A percentile compares a stretch with the other conserved stretches of the same genome.
Conservation (phyloP, 2,888 invertebrate species). For the Amphiduros pacificus region DNA sequence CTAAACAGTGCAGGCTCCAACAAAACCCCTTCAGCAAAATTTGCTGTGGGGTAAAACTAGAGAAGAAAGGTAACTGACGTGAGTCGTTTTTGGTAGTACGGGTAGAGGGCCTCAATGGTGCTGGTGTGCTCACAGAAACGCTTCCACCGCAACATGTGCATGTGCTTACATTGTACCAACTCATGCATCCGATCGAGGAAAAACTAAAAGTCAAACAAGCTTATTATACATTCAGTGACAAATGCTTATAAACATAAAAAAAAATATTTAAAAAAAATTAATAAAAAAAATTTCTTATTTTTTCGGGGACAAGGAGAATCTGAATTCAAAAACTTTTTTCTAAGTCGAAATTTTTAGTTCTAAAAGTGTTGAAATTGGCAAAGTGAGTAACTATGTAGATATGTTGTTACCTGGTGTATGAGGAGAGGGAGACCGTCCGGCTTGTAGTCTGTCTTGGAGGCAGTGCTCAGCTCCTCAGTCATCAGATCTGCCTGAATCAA, state of each 20-base stretch:
- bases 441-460: conserved; percentile 48
- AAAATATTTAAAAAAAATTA: neutral
- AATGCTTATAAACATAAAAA: neutral
- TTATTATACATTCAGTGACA: neutral
- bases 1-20: neutral
- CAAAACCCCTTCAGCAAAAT: no score
- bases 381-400: no score
- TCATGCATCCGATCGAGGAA: conserved; percentile 53
- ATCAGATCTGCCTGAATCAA: conserved; percentile 53
- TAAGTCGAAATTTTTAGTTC: no score
- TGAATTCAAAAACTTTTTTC: no score
- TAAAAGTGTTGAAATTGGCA: no score
- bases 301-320: no score
- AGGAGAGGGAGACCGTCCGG: conserved; percentile 50
- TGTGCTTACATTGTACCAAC: conserved; percentile 53
- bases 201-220: conserved; percentile 41
- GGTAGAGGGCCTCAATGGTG: conserved; percentile 51
- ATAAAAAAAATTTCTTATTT: no score
- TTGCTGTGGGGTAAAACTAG: neutral
- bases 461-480: conserved; percentile 47
- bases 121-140: conserved; percentile 55
- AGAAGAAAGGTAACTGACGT: conserved; percentile 35
- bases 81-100: conserved; percentile 50
- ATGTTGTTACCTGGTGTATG: conserved; percentile 48
- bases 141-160: conserved; percentile 57